A percentile compares a stretch with the other conserved stretches of the same genome.
These are phyloP conservation scores for Heliothis subflexa DNA, from an alignment of 1,140 invertebrate genomes.

Conservation along the genomic window DNA sequence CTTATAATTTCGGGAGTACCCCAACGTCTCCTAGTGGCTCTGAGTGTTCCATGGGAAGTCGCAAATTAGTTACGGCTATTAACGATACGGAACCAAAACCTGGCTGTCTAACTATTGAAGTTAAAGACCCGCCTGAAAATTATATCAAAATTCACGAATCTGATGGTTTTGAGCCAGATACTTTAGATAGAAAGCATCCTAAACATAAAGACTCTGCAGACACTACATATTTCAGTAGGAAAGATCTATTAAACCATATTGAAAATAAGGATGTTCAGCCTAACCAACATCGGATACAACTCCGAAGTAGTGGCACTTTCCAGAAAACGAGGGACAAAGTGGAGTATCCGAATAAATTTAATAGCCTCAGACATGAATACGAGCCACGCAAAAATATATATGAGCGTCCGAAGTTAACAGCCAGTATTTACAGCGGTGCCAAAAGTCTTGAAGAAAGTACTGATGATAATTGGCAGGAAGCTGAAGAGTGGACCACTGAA, in stretches of 20 bases:
- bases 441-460: conserved; percentile 63
- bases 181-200: conserved; percentile 92
- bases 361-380: conserved; percentile 91
- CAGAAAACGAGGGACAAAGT: conserved; percentile 80
- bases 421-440: conserved; percentile 63
- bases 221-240: conserved; percentile 73
- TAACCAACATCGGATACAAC: conserved; percentile 83
- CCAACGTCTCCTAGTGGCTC: conserved; percentile 88
- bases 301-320: conserved; percentile 88
- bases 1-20: conserved; percentile 89
- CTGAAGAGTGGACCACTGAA: conserved; percentile 78
- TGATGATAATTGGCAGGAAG: conserved; percentile 68
- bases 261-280: conserved; percentile 87
- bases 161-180: conserved; percentile 94
- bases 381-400: conserved; percentile 86
- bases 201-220: conserved; percentile 85
- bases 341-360: conserved; percentile 85
- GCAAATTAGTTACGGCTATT: conserved; percentile 77
- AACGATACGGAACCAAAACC: conserved; percentile 87
- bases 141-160: conserved; percentile 90
- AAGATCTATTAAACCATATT: conserved; percentile 81
- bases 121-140: conserved; percentile 90
- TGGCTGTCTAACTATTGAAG: conserved; percentile 92
- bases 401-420: conserved; percentile 66
- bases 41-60: conserved; percentile 87